Evolutionary conservation across 2,888 invertebrate genomes (phyloP).

Genomic region (Acholoe squamosa): DNA sequence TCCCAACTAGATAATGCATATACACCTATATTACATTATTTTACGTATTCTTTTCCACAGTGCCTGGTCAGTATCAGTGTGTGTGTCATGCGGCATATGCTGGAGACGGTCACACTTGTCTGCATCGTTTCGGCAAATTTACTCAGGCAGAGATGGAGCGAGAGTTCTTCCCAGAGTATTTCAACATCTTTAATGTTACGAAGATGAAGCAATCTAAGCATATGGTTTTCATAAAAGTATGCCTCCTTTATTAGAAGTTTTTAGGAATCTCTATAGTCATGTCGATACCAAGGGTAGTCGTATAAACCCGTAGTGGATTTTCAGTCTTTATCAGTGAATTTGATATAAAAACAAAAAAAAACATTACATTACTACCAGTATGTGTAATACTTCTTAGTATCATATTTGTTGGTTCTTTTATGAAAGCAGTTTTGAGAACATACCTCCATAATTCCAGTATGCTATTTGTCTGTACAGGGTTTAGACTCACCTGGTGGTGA

Average conservation of each 20-base stretch:
- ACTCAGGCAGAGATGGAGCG: conserved; percentile 2
- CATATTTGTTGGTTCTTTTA: too few relatives aligned
- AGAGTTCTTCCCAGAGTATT: neutral
- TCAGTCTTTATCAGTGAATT: too few relatives aligned
- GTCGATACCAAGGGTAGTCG: too few relatives aligned
- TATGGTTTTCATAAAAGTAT: conserved; percentile 43
- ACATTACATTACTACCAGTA: too few relatives aligned
- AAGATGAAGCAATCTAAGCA: conserved; percentile 12
- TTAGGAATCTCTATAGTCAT: too few relatives aligned
- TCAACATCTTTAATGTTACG: conserved; percentile 50
- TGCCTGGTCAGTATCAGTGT: conserved; percentile 55
- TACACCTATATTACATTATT: neutral
- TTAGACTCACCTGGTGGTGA: neutral
- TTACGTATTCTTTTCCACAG: neutral
- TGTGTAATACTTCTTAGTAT: too few relatives aligned
- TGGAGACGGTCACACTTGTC: conserved; percentile 39
- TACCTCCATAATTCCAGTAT: neutral
- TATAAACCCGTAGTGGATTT: too few relatives aligned
- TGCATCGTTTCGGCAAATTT: neutral
- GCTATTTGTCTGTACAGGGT: neutral
- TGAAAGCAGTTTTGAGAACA: too few relatives aligned
- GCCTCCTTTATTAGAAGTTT: neutral
- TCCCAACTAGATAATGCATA: too few relatives aligned
- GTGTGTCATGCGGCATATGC: neutral
- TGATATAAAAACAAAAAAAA: too few relatives aligned